Evolutionary conservation across 2,797 vertebrate genomes (phyloP), one percentile per base, ranked within the genome.

Genomic region (Garrulus glandarius): DNA sequence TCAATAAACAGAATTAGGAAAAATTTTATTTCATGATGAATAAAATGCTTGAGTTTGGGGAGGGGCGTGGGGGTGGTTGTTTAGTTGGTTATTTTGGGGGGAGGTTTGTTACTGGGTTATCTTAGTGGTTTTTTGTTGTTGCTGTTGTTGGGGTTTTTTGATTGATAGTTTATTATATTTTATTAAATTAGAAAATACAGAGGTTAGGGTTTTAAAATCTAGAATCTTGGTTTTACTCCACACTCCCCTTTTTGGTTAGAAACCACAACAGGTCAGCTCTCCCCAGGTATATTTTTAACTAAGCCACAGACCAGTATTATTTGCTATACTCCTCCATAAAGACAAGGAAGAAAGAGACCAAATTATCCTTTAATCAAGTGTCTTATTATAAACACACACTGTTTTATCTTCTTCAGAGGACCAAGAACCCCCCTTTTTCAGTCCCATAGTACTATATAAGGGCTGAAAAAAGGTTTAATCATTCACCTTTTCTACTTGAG

Each of bases 21-120:
- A 13, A 21, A n/a, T 2, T 15, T 61, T 1, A 47, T 75, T 65
- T 41, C 27, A 46, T 9, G 0, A 0, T 65, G 12, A 84, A 77
- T 36, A 72, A 68, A 82, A 64, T 44, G 2, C 6, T 89, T 27
- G 53, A 43, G 10, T 71, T 59, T 36, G 5, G 13, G 21, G 11
- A 6, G n/a, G 7, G 34, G 7, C 15, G 1, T n/a, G 11, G 6
- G 52, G 24, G 15, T 47, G 15, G 36, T 52, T 56, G 13, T 23
- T 83, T 64, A 44, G 5, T 11, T 90, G 19, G 26, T 17, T 60
- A 0, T 52, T 87, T 81, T 39, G 1, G 7, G 29, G 5, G 5
- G 11, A 44, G 13, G n/a, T 46, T 77, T 46, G 2, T 44, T 24
- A 50, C 26, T 50, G 9, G 14, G 29, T 57, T 57, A 64, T 56